Conservation (phyloP, 2,888 invertebrate species). For the Spodoptera littoralis region DNA sequence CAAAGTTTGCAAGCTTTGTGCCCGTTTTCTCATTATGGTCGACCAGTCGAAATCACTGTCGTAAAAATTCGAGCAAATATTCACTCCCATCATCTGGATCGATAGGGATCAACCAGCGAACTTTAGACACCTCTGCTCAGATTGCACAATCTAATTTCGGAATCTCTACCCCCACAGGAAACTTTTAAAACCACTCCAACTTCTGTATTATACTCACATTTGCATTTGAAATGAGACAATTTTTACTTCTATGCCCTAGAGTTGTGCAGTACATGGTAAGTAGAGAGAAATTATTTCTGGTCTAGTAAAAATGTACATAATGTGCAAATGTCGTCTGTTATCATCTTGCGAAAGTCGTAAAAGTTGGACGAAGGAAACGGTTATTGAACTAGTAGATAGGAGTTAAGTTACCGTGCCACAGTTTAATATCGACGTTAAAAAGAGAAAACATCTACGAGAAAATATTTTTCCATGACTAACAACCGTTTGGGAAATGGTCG, state of each 20-base stretch:
- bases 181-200: constrained; percentile 56
- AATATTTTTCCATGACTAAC: not conserved
- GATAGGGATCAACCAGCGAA: constrained; percentile 52
- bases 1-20: constrained; percentile 43
- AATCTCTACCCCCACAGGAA: constrained; percentile 50
- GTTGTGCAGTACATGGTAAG: constrained; percentile 12
- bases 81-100: constrained; percentile 48
- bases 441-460: not conserved
- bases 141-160: constrained; percentile 62
- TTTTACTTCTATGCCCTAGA: constrained; percentile 38
- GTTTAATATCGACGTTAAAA: not conserved
- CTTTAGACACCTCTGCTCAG: constrained; percentile 56
- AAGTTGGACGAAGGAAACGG: constrained; percentile 31
- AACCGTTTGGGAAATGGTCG: constrained; percentile 1
- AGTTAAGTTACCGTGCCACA: constrained; percentile 10
- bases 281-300: constrained; percentile 31
- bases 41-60: constrained; percentile 42
- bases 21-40: constrained; percentile 47
- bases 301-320: constrained; percentile 16
- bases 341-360: constrained; percentile 40
- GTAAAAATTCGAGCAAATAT: constrained; percentile 61
- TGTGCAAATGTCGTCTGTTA: constrained; percentile 27
- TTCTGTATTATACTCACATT: constrained; percentile 44
- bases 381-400: constrained; percentile 48
- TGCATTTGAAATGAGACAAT: constrained; percentile 43